Percentiles rank a stretch among this genome's conserved stretches.
Evolutionary conservation across 2,797 vertebrate genomes (phyloP).

Genomic region (Phalanger gymnotis): DNA sequence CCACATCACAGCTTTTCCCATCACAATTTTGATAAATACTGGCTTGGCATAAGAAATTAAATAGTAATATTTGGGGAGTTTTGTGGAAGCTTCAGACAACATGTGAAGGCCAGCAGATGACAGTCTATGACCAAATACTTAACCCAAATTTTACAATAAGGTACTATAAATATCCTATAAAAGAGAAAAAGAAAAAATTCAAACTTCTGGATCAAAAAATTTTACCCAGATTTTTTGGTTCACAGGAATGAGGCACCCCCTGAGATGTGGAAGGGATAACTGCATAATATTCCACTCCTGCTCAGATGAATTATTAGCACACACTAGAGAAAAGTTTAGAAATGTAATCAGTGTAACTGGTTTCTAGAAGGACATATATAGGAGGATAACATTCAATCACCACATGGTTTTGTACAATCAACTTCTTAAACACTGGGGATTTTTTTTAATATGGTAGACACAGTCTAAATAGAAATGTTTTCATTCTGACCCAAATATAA

Average conservation of each 20-base stretch:
- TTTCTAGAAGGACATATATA: slow-evolving; percentile 43
- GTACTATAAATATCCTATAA: background rate
- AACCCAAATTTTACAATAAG: background rate
- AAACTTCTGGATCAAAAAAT: background rate
- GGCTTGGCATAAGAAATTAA: background rate
- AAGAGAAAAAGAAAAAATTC: background rate
- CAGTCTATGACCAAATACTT: background rate
- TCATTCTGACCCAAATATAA: slow-evolving; percentile 33
- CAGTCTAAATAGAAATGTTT: slow-evolving; percentile 12
- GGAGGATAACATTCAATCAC: slow-evolving; percentile 6
- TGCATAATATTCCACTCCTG: background rate
- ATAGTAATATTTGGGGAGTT: background rate
- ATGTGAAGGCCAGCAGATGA: background rate
- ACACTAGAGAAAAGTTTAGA: background rate
- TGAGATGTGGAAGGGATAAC: background rate
- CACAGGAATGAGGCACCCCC: background rate
- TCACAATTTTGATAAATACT: background rate
- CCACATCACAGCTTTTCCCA: background rate
- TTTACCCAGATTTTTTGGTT: background rate
- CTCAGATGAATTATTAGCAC: slow-evolving; percentile 42
- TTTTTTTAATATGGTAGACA: slow-evolving; percentile 32
- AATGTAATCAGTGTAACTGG: background rate
- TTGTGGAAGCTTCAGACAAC: background rate
- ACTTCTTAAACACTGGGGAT: slow-evolving; percentile 44
- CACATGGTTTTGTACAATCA: slow-evolving; percentile 28